phyloP scores from a whole-genome alignment of 2,113 vertebrate species.

The Empidonax alnorum region DNA sequence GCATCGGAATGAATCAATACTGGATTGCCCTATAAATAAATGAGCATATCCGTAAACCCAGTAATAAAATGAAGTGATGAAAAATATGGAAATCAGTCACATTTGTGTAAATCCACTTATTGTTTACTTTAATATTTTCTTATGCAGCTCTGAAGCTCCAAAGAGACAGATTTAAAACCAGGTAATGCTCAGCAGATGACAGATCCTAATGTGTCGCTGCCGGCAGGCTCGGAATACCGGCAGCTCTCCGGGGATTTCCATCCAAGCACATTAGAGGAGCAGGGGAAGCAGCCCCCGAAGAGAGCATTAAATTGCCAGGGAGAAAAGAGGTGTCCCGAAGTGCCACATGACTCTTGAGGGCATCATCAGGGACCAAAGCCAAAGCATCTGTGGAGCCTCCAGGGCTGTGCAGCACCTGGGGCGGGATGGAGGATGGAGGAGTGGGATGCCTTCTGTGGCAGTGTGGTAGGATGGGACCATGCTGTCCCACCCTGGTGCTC shows the following conservation, averaged over 20 bases:
- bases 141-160: constrained; percentile 23
- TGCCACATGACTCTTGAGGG: not conserved
- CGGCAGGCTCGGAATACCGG: not conserved
- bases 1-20: constrained; percentile 76
- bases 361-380: fast-evolving
- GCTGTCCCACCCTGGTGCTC: fast-evolving
- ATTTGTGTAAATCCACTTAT: constrained; percentile 74
- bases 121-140: constrained; percentile 74
- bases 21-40: constrained; percentile 76
- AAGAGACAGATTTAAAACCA: constrained; percentile 73
- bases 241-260: constrained; percentile 35
- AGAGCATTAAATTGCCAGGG: not conserved
- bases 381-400: fast-evolving
- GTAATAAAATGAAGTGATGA: constrained; percentile 76
- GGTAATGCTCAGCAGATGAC: constrained; percentile 56
- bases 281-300: not conserved
- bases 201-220: constrained; percentile 42
- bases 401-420: not conserved
- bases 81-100: constrained; percentile 76
- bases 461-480: fast-evolving
- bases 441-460: not conserved
- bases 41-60: constrained; percentile 69
- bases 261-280: constrained; percentile 17
- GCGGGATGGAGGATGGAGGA: not conserved
- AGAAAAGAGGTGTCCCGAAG: constrained; percentile 3